Evolutionary conservation across 1,140 invertebrate species (phyloP).

Genomic region (Heliconius eleuchia): DNA sequence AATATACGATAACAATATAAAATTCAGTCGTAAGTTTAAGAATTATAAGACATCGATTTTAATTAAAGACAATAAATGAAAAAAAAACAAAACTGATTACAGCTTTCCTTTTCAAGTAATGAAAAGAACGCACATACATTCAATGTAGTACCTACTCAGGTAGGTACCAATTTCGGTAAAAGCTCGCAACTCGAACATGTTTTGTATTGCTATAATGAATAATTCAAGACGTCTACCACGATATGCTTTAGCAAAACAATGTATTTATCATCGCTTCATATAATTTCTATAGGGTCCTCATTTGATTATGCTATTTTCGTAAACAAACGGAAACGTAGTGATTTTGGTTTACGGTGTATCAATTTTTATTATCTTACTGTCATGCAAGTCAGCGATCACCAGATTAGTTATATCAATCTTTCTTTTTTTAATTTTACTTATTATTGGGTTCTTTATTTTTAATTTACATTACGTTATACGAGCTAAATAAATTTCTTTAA

Average conservation of each 20-base stretch:
- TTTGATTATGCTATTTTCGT: background rate
- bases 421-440: background rate
- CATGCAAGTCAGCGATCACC: background rate
- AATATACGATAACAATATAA: too few species aligned
- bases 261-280: constrained; percentile 47
- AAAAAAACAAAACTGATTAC: background rate
- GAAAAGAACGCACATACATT: background rate
- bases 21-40: too few species aligned
- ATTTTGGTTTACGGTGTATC: background rate
- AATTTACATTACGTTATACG: background rate
- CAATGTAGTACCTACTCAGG: background rate
- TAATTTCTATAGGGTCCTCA: background rate
- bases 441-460: background rate
- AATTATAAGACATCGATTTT: too few species aligned
- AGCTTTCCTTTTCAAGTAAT: background rate
- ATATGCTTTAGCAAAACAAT: constrained; percentile 56
- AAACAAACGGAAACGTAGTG: background rate
- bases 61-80: background rate
- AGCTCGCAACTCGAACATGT: constrained; percentile 51
- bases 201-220: constrained; percentile 46
- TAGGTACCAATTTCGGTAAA: constrained; percentile 61
- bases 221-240: constrained; percentile 57
- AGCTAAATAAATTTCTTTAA: background rate
- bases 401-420: too few species aligned
- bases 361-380: background rate